Evolutionary conservation across 2,113 vertebrate genomes (phyloP).

Genomic region (Ammodramus savannarum): DNA sequence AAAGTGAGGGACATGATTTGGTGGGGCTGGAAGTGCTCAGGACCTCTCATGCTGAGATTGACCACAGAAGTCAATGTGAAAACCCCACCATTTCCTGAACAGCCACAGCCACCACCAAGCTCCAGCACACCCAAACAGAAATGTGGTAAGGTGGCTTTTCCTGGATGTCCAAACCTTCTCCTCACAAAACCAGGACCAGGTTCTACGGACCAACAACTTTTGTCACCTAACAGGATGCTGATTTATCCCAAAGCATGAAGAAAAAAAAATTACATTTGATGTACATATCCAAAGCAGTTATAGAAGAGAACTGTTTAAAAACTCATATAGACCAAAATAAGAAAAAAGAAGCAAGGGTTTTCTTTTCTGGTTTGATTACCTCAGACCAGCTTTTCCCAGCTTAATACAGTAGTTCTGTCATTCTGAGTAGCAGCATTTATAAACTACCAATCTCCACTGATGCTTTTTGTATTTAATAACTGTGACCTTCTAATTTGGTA

Average conservation of each 20-base stretch:
- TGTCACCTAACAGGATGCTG: background rate
- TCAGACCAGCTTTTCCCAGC: background rate
- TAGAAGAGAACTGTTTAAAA: background rate
- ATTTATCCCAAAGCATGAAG: background rate
- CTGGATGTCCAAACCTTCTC: background rate
- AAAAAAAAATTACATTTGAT: background rate
- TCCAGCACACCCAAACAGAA: background rate
- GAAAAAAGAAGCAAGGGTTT: background rate
- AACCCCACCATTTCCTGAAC: background rate
- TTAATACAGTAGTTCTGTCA: background rate
- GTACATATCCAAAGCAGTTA: background rate
- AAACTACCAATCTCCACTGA: background rate
- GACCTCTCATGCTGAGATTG: background rate
- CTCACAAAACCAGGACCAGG: background rate
- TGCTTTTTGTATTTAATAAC: slow-evolving; percentile 35
- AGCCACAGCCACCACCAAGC: background rate
- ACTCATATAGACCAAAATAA: background rate
- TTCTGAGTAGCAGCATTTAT: background rate
- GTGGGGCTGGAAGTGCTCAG: background rate
- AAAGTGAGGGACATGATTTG: fast-evolving
- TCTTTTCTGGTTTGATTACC: background rate
- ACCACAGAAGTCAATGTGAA: background rate
- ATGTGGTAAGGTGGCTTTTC: background rate
- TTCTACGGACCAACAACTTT: background rate
- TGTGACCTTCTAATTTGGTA: background rate